Evolutionary conservation across 2,888 invertebrate species (phyloP).

Genomic region (Mythimna ferrago): DNA sequence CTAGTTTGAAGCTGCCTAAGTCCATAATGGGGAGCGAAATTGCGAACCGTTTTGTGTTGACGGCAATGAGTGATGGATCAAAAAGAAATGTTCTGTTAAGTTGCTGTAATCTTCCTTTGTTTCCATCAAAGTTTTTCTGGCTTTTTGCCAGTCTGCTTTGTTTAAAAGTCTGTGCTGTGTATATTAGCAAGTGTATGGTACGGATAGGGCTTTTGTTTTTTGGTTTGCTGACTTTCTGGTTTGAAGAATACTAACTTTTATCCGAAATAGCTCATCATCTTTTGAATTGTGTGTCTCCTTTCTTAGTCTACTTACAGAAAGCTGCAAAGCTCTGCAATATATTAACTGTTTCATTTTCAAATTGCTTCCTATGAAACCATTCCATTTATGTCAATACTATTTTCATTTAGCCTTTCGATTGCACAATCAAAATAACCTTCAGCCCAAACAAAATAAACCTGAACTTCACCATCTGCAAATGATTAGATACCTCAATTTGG

Average conservation of each 20-base stretch:
- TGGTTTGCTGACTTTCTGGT: neutral
- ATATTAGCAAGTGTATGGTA: conserved; percentile 5
- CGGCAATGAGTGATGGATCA: conserved; percentile 46
- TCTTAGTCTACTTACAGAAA: neutral
- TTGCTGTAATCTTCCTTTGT: conserved; percentile 41
- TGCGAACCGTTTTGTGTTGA: conserved; percentile 42
- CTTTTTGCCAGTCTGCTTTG: conserved; percentile 32
- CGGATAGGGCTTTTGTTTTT: neutral
- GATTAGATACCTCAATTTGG: conserved; percentile 4
- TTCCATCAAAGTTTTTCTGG: conserved; percentile 23
- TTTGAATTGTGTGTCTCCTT: neutral
- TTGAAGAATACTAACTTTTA: neutral
- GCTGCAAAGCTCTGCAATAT: neutral
- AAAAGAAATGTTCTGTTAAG: conserved; percentile 51
- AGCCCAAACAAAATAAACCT: conserved; percentile 14
- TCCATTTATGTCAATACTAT: neutral
- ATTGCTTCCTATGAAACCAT: neutral
- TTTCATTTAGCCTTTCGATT: neutral
- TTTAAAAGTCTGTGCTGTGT: conserved; percentile 32
- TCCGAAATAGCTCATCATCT: neutral
- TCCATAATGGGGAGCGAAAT: conserved; percentile 31
- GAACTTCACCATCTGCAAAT: conserved; percentile 14
- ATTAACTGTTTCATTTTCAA: neutral
- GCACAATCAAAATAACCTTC: neutral
- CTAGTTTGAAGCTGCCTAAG: conserved; percentile 37